These are phyloP conservation scores for Gymnarchus niloticus DNA, from an alignment of 2,113 vertebrate species.

Conservation along the genomic window DNA sequence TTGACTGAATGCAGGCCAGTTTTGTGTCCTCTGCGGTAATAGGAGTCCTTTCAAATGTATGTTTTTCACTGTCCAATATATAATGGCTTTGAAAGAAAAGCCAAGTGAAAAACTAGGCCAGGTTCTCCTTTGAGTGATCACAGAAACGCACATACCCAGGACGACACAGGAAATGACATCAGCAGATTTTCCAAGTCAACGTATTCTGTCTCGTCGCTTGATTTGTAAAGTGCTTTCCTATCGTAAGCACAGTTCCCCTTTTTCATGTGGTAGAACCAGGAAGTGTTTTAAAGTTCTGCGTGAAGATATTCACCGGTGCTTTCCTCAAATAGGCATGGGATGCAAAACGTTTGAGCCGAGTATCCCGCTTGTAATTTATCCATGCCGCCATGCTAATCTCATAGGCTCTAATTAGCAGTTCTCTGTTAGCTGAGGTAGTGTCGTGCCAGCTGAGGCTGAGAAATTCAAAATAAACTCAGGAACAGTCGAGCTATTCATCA, in stretches of 20 bases:
- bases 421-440: neutral
- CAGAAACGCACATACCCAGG: neutral
- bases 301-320: neutral
- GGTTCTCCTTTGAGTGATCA: neutral
- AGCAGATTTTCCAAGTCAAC: neutral
- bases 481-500: neutral
- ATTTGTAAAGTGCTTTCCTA: neutral
- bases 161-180: neutral
- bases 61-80: no score
- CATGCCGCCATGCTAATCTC: neutral
- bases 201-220: neutral
- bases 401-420: neutral
- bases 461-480: neutral
- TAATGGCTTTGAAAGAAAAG: neutral
- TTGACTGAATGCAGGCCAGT: neutral
- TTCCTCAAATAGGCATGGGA: neutral
- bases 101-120: neutral
- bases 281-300: neutral
- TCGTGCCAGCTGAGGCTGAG: neutral
- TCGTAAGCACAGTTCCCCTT: neutral
- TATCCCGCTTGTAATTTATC: neutral
- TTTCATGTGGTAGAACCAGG: neutral
- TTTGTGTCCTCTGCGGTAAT: neutral
- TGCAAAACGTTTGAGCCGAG: neutral
- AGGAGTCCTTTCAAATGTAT: neutral